Evolutionary conservation across 2,888 invertebrate genomes (phyloP).

Genomic region (Psylliodes chrysocephalus): DNA sequence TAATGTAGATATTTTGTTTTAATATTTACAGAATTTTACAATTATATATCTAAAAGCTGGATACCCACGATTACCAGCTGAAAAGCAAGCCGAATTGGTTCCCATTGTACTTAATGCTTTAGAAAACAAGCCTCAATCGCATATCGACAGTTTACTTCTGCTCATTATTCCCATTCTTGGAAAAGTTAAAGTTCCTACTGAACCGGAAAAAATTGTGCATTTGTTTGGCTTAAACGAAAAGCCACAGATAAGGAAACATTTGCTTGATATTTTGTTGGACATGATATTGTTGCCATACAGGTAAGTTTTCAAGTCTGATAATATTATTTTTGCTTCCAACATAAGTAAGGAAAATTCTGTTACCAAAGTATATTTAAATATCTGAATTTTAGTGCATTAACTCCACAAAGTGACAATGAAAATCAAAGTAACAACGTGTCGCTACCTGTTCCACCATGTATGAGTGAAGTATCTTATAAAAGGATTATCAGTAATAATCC

Average conservation of each 20-base stretch:
- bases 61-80: slow-evolving; percentile 81
- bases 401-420: slow-evolving; percentile 51
- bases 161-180: slow-evolving; percentile 83
- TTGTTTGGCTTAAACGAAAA: slow-evolving; percentile 79
- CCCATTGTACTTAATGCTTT: slow-evolving; percentile 81
- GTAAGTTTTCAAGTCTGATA: slow-evolving; percentile 65
- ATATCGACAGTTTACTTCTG: slow-evolving; percentile 87
- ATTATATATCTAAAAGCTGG: slow-evolving; percentile 95
- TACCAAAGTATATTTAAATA: not conserved
- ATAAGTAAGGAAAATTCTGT: not conserved
- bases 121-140: slow-evolving; percentile 82
- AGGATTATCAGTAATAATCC: slow-evolving; percentile 77
- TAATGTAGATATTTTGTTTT: not conserved
- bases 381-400: slow-evolving; percentile 56
- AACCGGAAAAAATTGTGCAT: slow-evolving; percentile 71
- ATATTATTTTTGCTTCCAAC: too few relatives aligned
- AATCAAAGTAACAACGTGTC: slow-evolving; percentile 49
- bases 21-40: slow-evolving; percentile 82
- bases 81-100: slow-evolving; percentile 79
- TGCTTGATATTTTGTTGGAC: slow-evolving; percentile 84
- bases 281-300: slow-evolving; percentile 87
- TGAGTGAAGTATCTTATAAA: slow-evolving; percentile 81
- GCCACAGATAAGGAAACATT: slow-evolving; percentile 73
- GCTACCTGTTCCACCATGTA: slow-evolving; percentile 76
- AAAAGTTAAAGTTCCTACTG: slow-evolving; percentile 74